Evolutionary conservation across 2,113 vertebrate species (phyloP).

Genomic region (cat (Felis catus)): F.catus_Fca126_mat1.0 CM031418.1:82034501-82035000

Average conservation of each 20-base stretch:
- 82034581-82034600: too few species aligned
- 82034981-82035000: neutral
- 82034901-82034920: neutral
- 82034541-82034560: too few species aligned
- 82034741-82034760: neutral
- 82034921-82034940: neutral
- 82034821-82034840: neutral
- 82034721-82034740: neutral
- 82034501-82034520: too few species aligned
- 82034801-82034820: neutral
- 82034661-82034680: neutral
- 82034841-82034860: neutral
- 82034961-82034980: neutral
- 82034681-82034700: neutral
- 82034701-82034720: neutral
- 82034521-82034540: too few species aligned
- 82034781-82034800: neutral
- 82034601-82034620: too few species aligned
- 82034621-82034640: too few species aligned
- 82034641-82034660: neutral
- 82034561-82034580: too few species aligned
- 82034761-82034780: neutral
- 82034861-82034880: slow-evolving; percentile 89
- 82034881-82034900: slow-evolving; percentile 88
- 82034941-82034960: neutral